These are phyloP conservation scores for Garrulus glandarius DNA, from an alignment of 2,797 vertebrate genomes.

Conservation along the genomic window DNA sequence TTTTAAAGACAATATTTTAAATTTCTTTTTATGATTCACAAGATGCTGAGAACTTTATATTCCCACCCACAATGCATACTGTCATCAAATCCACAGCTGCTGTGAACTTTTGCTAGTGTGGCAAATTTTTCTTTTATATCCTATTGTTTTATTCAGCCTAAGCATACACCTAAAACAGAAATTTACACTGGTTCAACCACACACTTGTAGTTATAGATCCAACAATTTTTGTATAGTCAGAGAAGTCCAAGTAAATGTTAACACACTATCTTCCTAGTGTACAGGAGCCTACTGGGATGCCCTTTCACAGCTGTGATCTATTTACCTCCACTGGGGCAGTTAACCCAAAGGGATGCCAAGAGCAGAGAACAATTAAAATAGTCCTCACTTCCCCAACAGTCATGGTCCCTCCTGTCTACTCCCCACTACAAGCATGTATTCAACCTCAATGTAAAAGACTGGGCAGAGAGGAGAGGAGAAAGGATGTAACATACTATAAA, in stretches of 20 bases:
- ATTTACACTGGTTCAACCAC: background rate
- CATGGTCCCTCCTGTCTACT: background rate
- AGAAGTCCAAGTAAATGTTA: background rate
- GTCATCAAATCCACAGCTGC: background rate
- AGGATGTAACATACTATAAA: background rate
- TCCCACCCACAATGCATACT: accelerated
- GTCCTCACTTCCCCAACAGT: background rate
- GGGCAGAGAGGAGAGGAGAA: background rate
- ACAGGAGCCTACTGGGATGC: background rate
- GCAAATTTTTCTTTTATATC: background rate
- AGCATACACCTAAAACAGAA: background rate
- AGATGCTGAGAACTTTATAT: background rate
- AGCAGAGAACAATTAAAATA: background rate
- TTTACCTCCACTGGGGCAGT: background rate
- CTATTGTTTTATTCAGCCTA: background rate
- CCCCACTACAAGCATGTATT: background rate
- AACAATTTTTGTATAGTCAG: background rate
- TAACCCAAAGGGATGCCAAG: background rate
- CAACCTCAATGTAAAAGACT: background rate
- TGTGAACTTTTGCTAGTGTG: accelerated
- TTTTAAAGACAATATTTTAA: background rate
- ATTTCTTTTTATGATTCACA: background rate
- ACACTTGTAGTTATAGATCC: background rate
- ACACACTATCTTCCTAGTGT: background rate
- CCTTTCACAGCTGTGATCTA: background rate